phyloP scores from a whole-genome alignment of 2,113 vertebrate genomes.

The Lota lota region DNA sequence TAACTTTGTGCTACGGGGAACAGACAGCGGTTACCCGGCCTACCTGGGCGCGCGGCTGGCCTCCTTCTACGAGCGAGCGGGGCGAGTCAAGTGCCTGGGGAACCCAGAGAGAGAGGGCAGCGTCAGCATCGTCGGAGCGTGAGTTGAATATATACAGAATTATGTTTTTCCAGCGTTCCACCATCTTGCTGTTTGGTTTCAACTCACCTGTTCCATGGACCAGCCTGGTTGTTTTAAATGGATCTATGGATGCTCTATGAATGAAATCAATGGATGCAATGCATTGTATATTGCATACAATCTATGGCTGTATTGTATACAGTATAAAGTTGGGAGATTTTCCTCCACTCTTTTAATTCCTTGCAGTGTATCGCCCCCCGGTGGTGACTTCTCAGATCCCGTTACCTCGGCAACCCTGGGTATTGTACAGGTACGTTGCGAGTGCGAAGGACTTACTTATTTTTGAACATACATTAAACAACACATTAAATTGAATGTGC shows the following conservation, averaged over 20 bases:
- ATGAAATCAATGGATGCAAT: too few relatives aligned
- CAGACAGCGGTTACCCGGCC: conserved; percentile 96
- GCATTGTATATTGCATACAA: too few relatives aligned
- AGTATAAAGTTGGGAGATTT: neutral
- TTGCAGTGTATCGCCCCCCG: conserved; percentile 91
- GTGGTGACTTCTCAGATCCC: conserved; percentile 97
- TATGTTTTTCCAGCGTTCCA: neutral
- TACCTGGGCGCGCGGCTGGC: conserved; percentile 93
- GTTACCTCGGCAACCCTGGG: conserved; percentile 96
- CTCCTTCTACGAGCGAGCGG: conserved; percentile 95
- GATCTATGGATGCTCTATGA: neutral
- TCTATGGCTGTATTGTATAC: neutral
- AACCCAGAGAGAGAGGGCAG: conserved; percentile 97
- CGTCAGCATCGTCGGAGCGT: conserved; percentile 98
- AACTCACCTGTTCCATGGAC: too few relatives aligned
- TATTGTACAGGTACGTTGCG: conserved; percentile 81
- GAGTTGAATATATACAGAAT: conserved; percentile 57
- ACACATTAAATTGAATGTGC: too few relatives aligned
- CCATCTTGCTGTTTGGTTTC: neutral
- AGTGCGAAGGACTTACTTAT: neutral
- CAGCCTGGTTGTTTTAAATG: too few relatives aligned
- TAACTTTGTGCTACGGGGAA: conserved; percentile 6
- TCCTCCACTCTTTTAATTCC: conserved; percentile 18
- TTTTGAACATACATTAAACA: neutral
- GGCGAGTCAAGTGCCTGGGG: conserved; percentile 93